Evolutionary conservation across 2,888 invertebrate species (phyloP), one percentile per base, ranked within the genome.

Genomic region (Athripsodes cinereus): DNA sequence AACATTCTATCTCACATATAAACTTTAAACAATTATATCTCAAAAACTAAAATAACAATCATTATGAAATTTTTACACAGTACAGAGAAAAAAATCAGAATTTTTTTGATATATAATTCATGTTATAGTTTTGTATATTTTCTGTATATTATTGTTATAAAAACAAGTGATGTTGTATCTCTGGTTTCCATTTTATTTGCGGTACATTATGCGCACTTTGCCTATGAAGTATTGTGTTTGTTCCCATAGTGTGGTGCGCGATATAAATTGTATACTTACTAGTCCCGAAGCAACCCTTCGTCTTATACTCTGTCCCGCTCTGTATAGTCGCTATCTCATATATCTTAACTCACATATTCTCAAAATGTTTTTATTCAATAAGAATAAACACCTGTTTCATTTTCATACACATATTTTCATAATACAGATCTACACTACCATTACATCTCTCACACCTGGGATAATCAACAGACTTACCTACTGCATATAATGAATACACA

Each of bases 231-330:
- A 74, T 67, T 62, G 71, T 68, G 70, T 75, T 74, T 71, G 67
- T 47, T 65, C 65, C 66, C n/a, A n/a, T n/a, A n/a, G 66, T 63
- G 34, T 66, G 64, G 66, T 63, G 65, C 68, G 52, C 13, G 11
- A 71, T 54, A n/a, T 16, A 71, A 76, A 75, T 70, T 68, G 70
- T 65, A 66, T 75, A 71, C 78, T 76, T 75, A 70, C 62, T 68
- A 67, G 78, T 78, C 78, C 78, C 78, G 66, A 72, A 77, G 76
- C 78, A 78, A 78, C 79, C 79, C 79, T 79, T 79, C 79, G 78
- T 79, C 78, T 79, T 79, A 76, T 78, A 76, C 76, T 74, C 77
- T 71, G 69, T 79, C 79, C 77, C 74, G 76, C 76, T 79, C 78
- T 78, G 78, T 69, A 77, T 71, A 53, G 50, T 48, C 59, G 55